phyloP scores from a whole-genome alignment of 1,140 invertebrate species.

The Rhagoletis zephyria region DNA sequence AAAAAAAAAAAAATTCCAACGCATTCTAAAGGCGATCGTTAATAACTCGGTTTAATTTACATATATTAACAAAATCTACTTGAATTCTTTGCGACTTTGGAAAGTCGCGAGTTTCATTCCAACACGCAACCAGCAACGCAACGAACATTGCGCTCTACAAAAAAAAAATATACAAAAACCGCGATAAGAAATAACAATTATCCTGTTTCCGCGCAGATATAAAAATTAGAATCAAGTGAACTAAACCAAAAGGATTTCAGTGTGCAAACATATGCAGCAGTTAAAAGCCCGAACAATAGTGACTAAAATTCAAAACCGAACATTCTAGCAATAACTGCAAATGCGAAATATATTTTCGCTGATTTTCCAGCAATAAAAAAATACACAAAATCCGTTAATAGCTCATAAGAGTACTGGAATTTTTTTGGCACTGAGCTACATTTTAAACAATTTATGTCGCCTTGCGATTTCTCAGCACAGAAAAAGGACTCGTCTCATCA shows the following conservation, averaged over 20 bases:
- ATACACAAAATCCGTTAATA: neutral
- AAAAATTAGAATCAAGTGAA: neutral
- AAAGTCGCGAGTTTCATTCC: constrained; percentile 25
- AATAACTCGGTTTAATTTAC: neutral
- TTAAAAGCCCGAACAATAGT: neutral
- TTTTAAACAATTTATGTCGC: neutral
- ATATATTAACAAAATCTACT: neutral
- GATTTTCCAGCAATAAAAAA: constrained; percentile 2
- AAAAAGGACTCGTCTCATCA: neutral
- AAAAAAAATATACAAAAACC: neutral
- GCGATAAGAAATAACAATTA: neutral
- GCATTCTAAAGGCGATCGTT: neutral
- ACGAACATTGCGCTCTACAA: constrained; percentile 9
- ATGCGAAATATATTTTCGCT: constrained; percentile 3
- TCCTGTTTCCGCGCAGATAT: neutral
- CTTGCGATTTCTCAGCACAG: neutral
- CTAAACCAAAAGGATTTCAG: neutral
- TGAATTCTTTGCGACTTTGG: neutral
- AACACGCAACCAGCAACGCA: constrained; percentile 30
- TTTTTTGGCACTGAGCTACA: neutral
- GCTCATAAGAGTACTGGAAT: no score
- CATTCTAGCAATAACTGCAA: neutral
- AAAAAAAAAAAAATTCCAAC: neutral
- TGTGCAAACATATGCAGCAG: no score
- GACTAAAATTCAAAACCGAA: neutral